Evolutionary conservation across 2,888 invertebrate genomes (phyloP).

Genomic region (Leptinotarsa peninsularis): DNA sequence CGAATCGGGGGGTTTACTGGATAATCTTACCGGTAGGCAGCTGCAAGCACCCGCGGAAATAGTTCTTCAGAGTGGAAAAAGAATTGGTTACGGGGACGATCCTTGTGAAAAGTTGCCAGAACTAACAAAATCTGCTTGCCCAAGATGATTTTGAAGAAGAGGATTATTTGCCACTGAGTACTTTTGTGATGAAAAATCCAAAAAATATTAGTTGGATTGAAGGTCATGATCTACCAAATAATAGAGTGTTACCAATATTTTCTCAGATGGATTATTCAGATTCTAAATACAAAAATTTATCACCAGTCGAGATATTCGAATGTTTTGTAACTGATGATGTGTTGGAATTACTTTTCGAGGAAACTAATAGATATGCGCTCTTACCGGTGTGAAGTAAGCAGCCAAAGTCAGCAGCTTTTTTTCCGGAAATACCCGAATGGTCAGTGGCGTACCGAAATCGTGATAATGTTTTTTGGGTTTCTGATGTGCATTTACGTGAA

Average conservation of each 20-base stretch:
- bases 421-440: too few relatives aligned
- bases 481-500: too few relatives aligned
- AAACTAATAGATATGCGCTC: neutral
- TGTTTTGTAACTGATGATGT: neutral
- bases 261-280: neutral
- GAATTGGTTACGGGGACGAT: neutral
- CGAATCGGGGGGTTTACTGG: too few relatives aligned
- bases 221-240: neutral
- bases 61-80: constrained; percentile 16
- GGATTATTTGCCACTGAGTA: neutral
- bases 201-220: neutral
- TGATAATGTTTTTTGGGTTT: too few relatives aligned
- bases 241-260: neutral
- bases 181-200: neutral
- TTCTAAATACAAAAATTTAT: constrained; percentile 6
- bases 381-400: too few relatives aligned
- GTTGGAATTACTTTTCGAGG: neutral
- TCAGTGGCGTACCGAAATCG: too few relatives aligned
- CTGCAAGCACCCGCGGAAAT: constrained; percentile 32
- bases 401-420: too few relatives aligned
- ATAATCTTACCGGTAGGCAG: too few relatives aligned
- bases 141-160: neutral
- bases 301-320: constrained; percentile 3
- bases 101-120: neutral
- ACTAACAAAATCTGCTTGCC: neutral